Evolutionary conservation across 2,888 invertebrate species (phyloP), one percentile per base, ranked within the genome.

Genomic region (Drosophila fungiperda): DNA sequence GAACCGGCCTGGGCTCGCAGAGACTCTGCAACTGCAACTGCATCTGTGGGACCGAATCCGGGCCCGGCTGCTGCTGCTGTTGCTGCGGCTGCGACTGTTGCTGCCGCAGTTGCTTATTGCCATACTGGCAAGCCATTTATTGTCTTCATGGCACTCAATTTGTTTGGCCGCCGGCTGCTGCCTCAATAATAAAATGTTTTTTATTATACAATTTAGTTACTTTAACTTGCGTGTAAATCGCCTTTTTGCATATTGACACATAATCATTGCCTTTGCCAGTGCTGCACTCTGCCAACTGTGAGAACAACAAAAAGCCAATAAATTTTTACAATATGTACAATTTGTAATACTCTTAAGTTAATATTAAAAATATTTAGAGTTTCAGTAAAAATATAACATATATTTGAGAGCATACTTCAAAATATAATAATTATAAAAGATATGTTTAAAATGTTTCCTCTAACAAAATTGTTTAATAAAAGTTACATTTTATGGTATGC

Each of bases 131-230:
- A 73, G 89, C 87, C 89, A 89, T 87, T 85, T 85, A 88, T 85
- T 85, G 85, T 83, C 85, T 88, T 88, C 88, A 85, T 87, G 89
- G 87, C 86, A 87, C 86, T 87, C 86, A 87, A 87, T 87, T 87
- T 87, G 89, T 89, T 87, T 84, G 83, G 83, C 86, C 87, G 83
- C 70, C 80, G 89, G 86, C 86, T 69, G 83, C 86, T 78, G 85
- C 78, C 88, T 80, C 82, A 83, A 86, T 85, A 88, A 83, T 85
- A 85, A 85, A 85, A 85, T 88, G 88, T 88, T 85, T 85, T 85
- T 85, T 85, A 85, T 85, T 85, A 88, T 85, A 85, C 85, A 88
- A 85, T 85, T 85, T 85, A 85, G 85, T 85, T 88, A 83, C 83
- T 85, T 85, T 85, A 85, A 85, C 85, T 85, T 85, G 85, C 85